phyloP scores from a whole-genome alignment of 2,797 vertebrate genomes.

The Bradypus variegatus region DNA sequence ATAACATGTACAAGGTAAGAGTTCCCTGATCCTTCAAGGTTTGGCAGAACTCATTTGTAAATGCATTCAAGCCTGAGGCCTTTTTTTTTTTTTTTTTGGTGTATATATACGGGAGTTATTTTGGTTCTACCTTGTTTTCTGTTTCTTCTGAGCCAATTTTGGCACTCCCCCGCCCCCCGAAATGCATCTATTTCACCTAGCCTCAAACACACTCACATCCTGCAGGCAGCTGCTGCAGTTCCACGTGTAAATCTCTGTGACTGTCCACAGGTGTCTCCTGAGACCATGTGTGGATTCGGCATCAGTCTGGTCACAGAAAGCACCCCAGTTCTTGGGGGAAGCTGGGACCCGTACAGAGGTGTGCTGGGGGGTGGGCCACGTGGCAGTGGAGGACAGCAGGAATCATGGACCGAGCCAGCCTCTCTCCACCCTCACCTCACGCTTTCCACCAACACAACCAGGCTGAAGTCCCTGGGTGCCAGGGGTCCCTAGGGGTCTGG shows the following conservation, averaged over 20 bases:
- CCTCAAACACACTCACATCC: neutral
- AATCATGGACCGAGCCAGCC: fast-evolving
- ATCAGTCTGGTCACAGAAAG: neutral
- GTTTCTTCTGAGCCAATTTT: neutral
- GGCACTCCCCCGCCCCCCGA: neutral
- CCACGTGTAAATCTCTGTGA: too few species aligned
- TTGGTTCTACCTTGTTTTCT: neutral
- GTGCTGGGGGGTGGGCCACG: too few species aligned
- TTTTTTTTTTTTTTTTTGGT: neutral
- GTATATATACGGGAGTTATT: neutral
- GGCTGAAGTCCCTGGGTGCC: neutral
- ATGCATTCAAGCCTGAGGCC: neutral
- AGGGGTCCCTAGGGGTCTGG: fast-evolving
- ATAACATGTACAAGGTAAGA: neutral
- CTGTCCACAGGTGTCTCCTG: neutral
- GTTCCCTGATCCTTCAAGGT: neutral
- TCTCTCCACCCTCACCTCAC: neutral
- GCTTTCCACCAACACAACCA: too few species aligned
- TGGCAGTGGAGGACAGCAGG: neutral
- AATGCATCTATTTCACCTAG: neutral
- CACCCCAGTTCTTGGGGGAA: fast-evolving
- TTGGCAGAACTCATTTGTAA: neutral
- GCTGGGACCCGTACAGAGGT: neutral
- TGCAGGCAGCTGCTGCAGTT: fast-evolving
- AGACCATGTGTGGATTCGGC: neutral